These are phyloP conservation scores for Bovichtus diacanthus DNA, from an alignment of 2,797 vertebrate genomes.

Conservation along the genomic window DNA sequence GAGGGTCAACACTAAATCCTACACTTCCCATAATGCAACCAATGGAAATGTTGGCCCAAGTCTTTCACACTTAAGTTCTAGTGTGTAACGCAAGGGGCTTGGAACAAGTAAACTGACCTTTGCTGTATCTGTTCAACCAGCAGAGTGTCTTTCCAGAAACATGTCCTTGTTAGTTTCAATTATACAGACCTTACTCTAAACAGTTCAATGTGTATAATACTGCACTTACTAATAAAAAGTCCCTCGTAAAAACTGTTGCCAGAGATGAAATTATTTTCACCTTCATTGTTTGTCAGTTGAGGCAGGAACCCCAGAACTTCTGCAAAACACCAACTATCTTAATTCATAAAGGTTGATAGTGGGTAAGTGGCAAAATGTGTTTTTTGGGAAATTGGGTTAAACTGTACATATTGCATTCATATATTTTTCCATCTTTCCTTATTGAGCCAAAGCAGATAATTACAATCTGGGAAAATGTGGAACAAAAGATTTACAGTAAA, in stretches of 20 bases:
- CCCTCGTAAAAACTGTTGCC: not conserved
- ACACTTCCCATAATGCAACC: not conserved
- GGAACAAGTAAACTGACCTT: slow-evolving; percentile 19
- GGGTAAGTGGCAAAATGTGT: not conserved
- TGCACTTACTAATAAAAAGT: not conserved
- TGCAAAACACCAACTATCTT: too few relatives aligned
- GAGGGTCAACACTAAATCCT: not conserved
- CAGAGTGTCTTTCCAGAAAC: slow-evolving; percentile 5
- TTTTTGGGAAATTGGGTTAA: not conserved
- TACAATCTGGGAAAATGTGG: not conserved
- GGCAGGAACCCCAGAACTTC: not conserved
- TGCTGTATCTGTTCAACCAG: not conserved
- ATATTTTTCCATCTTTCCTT: too few relatives aligned
- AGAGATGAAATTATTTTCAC: not conserved
- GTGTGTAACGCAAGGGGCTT: not conserved
- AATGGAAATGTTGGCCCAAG: not conserved
- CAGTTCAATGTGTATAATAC: not conserved
- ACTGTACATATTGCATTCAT: too few relatives aligned
- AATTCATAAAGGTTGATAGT: not conserved
- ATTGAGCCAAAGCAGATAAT: too few relatives aligned
- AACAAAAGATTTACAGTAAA: not conserved
- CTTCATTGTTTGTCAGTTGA: not conserved
- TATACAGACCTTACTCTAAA: slow-evolving; percentile 1
- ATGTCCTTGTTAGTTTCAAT: not conserved
- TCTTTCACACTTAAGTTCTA: not conserved